Base-by-base conservation (phyloP, 1,140 invertebrate species). In the Heterodera carotae region DNA sequence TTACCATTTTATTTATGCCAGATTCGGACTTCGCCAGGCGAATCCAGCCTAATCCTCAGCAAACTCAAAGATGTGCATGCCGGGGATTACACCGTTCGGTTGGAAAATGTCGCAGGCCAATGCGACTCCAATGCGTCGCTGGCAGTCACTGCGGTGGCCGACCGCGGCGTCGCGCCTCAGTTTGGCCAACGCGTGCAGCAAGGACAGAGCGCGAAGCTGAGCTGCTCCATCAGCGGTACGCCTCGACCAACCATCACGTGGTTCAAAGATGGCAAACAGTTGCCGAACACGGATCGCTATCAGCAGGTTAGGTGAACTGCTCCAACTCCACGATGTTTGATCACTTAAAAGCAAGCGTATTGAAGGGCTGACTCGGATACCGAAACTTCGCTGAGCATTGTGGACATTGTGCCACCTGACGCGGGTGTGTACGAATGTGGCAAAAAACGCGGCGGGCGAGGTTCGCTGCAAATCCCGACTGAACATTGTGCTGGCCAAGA, bases 211-310 rank as follows among this genome's bases (percentile, higher is more conserved):
- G 82, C 80, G 31, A 79, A 79, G 59, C 84, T 86, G 76, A 78
- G 60, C 27, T 84, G 77, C 59, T 79, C 89, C 85, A 92, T 95
- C 76, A 91, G 92, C 48, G 93, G 93, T 53, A 93, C 92, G 87
- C 93, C 93, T 71, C 89, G 90, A 76, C 93, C 93, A 25, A 92
- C 90, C 80, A 91, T 95, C 12, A 91, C 90, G 0, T 95, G 94
- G 94, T 91, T 91, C 75, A 92, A 93, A 91, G 94, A 96, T 89
- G 94, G 94, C 31, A 93, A 93, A 88, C 95, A 94, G 88, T 90
- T 96, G 31, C 90, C 91, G 67, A 91, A 94, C 39, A 94, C 94
- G 86, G 93, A 93, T 60, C 92, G 93, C 74, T 94, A 94, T 88
- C 94, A 95, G 87, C 93, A 69, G 43, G 48, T 56, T 43, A 22